These are phyloP conservation scores for Diplolepis rosae DNA, from an alignment of 2,888 invertebrate genomes.

Conservation along the genomic window DNA sequence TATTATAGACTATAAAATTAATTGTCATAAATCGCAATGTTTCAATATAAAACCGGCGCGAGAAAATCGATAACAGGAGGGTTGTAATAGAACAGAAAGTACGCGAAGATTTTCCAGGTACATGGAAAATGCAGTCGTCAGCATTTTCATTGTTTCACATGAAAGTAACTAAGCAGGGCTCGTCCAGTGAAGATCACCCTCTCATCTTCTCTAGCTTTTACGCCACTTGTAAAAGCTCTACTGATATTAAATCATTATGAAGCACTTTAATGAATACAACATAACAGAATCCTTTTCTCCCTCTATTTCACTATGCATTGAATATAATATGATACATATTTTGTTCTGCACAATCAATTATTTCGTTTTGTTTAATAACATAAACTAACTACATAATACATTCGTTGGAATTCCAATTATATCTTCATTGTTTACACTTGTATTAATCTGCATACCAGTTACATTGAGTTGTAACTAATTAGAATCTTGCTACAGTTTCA, in stretches of 20 bases:
- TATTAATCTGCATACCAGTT: no score
- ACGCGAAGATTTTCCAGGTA: not conserved
- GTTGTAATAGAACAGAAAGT: not conserved
- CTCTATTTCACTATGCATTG: not conserved
- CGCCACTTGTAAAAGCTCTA: not conserved
- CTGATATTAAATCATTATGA: not conserved
- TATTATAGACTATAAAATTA: not conserved
- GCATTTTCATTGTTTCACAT: slow-evolving; percentile 41
- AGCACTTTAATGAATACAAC: not conserved
- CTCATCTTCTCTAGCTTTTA: not conserved
- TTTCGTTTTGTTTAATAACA: no score
- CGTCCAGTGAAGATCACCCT: slow-evolving; percentile 29
- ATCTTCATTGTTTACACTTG: no score
- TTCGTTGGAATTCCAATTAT: no score
- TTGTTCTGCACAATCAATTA: no score
- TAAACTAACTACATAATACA: no score
- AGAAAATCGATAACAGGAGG: not conserved
- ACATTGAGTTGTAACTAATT: no score
- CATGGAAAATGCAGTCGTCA: slow-evolving; percentile 33
- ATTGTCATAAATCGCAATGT: not conserved
- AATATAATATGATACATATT: no score
- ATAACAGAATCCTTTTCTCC: not conserved
- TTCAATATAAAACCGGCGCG: not conserved
- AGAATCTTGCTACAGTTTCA: no score
- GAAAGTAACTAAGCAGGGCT: slow-evolving; percentile 32